phyloP scores from a whole-genome alignment of 2,888 invertebrate genomes.

The Vannuccia rotundouncinata region DNA sequence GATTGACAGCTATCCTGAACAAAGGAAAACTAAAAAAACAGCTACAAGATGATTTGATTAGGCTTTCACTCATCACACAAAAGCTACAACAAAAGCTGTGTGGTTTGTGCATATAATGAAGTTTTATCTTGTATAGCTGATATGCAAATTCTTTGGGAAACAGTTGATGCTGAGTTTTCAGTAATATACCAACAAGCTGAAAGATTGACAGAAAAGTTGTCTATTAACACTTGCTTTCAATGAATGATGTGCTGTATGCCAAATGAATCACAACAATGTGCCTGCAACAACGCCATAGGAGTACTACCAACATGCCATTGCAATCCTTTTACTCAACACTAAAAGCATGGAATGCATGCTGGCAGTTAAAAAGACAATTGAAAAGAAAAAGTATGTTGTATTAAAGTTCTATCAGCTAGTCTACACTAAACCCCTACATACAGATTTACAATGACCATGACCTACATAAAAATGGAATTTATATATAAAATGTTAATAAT shows the following conservation, averaged over 20 bases:
- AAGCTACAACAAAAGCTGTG: background rate
- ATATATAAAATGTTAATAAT: too few species aligned
- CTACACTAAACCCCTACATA: too few species aligned
- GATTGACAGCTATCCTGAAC: too few species aligned
- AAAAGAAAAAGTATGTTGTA: too few species aligned
- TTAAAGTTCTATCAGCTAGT: too few species aligned
- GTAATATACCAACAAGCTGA: constrained; percentile 17
- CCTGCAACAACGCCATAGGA: constrained; percentile 5
- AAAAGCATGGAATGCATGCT: too few species aligned
- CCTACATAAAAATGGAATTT: too few species aligned
- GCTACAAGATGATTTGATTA: too few species aligned
- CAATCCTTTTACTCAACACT: background rate
- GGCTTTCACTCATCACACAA: constrained; percentile 11
- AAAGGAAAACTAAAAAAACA: too few species aligned
- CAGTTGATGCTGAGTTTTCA: background rate
- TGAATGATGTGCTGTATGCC: background rate
- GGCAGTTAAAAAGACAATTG: too few species aligned
- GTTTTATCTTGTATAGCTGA: background rate
- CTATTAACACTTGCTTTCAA: background rate
- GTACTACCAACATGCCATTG: background rate
- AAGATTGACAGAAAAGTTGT: background rate
- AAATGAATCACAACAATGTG: constrained; percentile 11
- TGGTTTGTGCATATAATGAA: constrained; percentile 13
- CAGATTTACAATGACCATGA: too few species aligned
- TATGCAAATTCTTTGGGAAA: background rate